Evolutionary conservation across 1,140 invertebrate species (phyloP).

Genomic region (Oedothorax gibbosus): DNA sequence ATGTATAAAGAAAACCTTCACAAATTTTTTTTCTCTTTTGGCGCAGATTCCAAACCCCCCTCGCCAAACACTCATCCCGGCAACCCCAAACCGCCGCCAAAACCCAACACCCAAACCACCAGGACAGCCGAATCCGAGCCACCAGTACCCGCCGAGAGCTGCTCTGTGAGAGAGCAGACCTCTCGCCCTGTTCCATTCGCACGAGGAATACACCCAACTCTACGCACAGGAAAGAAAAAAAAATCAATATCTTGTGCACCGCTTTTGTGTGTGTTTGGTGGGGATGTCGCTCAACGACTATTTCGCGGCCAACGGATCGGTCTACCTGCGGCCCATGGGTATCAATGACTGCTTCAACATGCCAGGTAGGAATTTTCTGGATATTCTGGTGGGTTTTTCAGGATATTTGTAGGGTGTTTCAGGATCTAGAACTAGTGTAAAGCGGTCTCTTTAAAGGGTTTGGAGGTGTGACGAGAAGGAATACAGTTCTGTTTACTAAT

Average conservation of each 20-base stretch:
- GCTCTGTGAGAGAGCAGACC: neutral
- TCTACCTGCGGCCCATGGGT: conserved; percentile 51
- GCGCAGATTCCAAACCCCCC: neutral
- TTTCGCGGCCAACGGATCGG: conserved; percentile 51
- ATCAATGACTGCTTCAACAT: conserved; percentile 47
- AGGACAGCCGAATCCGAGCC: neutral
- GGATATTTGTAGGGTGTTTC: no score
- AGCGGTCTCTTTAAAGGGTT: no score
- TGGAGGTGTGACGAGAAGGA: no score
- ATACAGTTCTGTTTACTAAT: no score
- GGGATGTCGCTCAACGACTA: conserved; percentile 55
- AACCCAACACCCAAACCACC: neutral
- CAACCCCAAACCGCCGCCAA: no score
- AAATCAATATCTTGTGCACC: neutral
- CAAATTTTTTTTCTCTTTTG: neutral
- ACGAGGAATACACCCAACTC: no score
- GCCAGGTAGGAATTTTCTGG: conserved; percentile 38
- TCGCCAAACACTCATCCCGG: no score
- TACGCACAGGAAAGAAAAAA: no score
- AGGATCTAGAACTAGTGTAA: no score
- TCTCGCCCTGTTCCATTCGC: no score
- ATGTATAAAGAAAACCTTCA: neutral
- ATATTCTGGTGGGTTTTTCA: no score
- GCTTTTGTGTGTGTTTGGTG: neutral
- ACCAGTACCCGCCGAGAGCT: neutral